Evolutionary conservation across 2,888 invertebrate genomes (phyloP), one percentile per base, ranked within the genome.

Genomic region (Pandemis corylana): DNA sequence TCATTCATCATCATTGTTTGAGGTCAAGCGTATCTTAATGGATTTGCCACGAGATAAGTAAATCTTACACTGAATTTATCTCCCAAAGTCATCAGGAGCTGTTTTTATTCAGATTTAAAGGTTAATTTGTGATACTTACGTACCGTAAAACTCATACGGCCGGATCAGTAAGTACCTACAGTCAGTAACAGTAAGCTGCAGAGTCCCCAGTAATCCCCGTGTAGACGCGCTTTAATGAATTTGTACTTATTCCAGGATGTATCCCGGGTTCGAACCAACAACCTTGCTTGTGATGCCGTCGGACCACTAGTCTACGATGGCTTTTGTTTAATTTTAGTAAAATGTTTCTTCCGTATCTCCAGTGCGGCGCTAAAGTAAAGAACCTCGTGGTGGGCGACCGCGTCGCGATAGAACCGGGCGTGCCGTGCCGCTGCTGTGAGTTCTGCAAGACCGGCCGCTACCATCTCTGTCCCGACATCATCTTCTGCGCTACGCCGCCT

Each of bases 401-500:
- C 78, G 99, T 99, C 5, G 98, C 98, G 1, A 97, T 99, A 79
- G 99, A 99, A 91, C 99, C 99, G 0, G 99, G 99, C 9, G 97
- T 98, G 75, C 96, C 97, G 3, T 99, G 99, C 85, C 95, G 98
- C 71, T 90, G 91, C 70, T 99, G 99, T 88, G 94, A 95, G 62
- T 97, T 96, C 87, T 99, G 99, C 93, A 98, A 98, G 92, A 95
- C 93, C 0, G 99, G 99, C 59, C 95, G 96, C 76, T 99, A 99
- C 93, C 98, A 99, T 92, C 95, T 99, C 62, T 99, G 99, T 81
- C 95, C 96, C 0, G 97, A 97, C 71, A 97, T 99, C 89, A 85
- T 94, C 71, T 99, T 99, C 94, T 98, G 98, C 90, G 99, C 99
- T n/a, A 99, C 99, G 0, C 99, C 99, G 0, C 99, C 99, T 0